Conservation (phyloP, 2,797 vertebrate species). For the Eutrigla gurnardus region DNA sequence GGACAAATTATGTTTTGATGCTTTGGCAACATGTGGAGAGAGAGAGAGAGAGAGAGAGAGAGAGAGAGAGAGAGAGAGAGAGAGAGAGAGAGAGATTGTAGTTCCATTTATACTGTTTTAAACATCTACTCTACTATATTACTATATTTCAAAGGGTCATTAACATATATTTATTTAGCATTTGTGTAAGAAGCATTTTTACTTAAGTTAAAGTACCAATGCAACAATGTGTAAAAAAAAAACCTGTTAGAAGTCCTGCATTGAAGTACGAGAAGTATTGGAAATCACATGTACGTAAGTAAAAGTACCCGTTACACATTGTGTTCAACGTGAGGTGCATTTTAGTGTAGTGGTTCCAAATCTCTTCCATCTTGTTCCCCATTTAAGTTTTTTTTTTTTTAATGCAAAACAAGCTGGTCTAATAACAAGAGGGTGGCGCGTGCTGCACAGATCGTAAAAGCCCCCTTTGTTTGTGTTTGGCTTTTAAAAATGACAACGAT, state of each 20-base stretch:
- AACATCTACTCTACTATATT: not conserved
- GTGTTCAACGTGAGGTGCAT: not conserved
- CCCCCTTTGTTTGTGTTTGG: constrained; percentile 1
- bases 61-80: constrained; percentile 35
- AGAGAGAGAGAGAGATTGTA: constrained; percentile 28
- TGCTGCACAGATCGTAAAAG: no score
- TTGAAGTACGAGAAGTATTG: not conserved
- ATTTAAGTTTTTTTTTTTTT: not conserved
- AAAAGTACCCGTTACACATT: no score
- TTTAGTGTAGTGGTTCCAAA: no score
- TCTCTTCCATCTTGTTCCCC: not conserved
- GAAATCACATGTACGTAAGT: no score
- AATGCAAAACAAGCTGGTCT: no score
- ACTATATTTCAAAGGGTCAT: not conserved
- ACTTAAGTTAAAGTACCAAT: not conserved
- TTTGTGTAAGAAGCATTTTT: not conserved
- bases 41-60: constrained; percentile 11
- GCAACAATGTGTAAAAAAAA: not conserved
- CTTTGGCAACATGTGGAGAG: not conserved
- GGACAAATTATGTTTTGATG: no score
- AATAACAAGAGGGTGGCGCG: no score
- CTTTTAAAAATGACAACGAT: not conserved
- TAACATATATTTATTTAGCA: not conserved
- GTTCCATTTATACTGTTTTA: not conserved
- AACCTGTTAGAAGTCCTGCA: not conserved